phyloP scores from a whole-genome alignment of 2,113 vertebrate genomes.

The Lophotis ruficrista region DNA sequence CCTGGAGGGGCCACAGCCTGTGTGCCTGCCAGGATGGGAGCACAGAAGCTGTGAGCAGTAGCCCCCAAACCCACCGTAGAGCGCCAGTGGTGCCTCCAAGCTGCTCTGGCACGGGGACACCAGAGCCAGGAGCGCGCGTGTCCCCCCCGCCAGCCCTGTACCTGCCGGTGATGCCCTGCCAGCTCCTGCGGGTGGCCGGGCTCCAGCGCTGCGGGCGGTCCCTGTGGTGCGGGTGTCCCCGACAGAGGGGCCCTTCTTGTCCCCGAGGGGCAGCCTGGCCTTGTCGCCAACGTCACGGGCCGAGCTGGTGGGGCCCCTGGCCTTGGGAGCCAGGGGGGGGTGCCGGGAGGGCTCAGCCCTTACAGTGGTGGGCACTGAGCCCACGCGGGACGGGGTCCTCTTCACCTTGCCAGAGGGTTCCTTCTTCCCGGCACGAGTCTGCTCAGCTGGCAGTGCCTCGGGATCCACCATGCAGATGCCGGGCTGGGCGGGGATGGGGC shows the following conservation, averaged over 20 bases:
- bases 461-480: conserved; percentile 91
- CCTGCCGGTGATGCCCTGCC: conserved; percentile 4
- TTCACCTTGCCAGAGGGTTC: conserved; percentile 54
- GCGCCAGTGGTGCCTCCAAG: not conserved
- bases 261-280: not conserved
- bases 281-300: conserved; percentile 7
- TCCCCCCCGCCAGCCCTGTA: not conserved
- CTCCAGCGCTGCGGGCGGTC: not conserved
- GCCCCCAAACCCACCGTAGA: accelerated
- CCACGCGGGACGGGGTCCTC: conserved; percentile 43
- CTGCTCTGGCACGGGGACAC: not conserved
- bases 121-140: too few relatives aligned
- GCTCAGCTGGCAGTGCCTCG: conserved; percentile 63
- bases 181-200: not conserved
- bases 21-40: not conserved
- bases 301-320: conserved; percentile 27
- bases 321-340: not conserved
- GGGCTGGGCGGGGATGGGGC: conserved; percentile 81
- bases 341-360: not conserved
- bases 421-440: conserved; percentile 38
- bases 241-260: not conserved
- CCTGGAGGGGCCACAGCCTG: accelerated
- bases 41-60: accelerated
- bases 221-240: not conserved
- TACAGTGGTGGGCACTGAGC: not conserved